phyloP scores from a whole-genome alignment of 2,113 vertebrate species.

The Sporophila hypoxantha region DNA sequence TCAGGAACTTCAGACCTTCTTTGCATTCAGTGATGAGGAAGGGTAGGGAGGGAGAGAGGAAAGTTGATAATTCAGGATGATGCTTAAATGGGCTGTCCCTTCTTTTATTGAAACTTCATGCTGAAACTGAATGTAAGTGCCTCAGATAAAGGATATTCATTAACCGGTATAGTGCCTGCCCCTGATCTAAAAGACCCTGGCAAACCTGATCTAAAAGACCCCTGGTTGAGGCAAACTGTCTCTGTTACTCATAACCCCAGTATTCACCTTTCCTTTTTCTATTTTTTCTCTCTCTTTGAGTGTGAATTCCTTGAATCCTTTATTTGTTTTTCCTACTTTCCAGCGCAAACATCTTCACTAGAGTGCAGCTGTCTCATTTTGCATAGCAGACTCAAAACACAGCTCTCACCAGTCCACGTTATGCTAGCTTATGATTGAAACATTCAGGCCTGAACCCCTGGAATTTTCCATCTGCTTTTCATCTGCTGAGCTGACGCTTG shows the following conservation, averaged over 20 bases:
- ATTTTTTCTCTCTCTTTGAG: not conserved
- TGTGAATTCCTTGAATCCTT: not conserved
- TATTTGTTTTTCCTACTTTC: not conserved
- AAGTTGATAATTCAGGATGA: not conserved
- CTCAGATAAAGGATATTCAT: not conserved
- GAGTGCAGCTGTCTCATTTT: conserved; percentile 46
- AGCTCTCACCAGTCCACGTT: conserved; percentile 53
- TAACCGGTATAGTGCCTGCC: not conserved
- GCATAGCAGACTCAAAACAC: conserved; percentile 52
- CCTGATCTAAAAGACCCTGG: not conserved
- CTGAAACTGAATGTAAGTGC: not conserved
- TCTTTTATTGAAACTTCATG: not conserved
- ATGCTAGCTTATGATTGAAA: conserved; percentile 67
- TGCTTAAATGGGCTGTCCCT: not conserved
- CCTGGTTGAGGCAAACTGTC: rapidly evolving
- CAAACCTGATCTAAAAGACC: not conserved
- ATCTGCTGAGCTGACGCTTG: conserved; percentile 46
- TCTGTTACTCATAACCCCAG: not conserved
- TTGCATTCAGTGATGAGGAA: not conserved
- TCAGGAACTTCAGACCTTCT: not conserved
- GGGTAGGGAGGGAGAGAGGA: rapidly evolving
- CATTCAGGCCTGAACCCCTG: conserved; percentile 62
- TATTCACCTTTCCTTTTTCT: not conserved
- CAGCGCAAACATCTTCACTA: not conserved
- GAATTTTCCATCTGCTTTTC: conserved; percentile 74